phyloP scores from a whole-genome alignment of 2,113 vertebrate species.

The Syngnathus scovelli region DNA sequence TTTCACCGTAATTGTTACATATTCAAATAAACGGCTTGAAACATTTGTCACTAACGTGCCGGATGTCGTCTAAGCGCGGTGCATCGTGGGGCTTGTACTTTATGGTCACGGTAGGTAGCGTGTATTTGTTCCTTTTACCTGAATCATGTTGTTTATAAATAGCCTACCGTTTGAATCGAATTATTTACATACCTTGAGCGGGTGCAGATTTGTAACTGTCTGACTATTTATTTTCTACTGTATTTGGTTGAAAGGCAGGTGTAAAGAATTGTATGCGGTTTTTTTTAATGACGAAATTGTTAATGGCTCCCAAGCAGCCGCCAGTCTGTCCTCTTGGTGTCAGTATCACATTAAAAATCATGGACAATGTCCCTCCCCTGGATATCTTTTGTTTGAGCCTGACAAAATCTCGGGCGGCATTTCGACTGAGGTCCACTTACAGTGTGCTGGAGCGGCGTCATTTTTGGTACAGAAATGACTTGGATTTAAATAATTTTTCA shows the following conservation, averaged over 20 bases:
- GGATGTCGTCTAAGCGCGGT: neutral
- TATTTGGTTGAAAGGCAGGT: neutral
- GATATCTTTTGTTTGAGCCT: conserved; percentile 4
- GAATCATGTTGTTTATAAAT: neutral
- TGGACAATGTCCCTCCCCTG: conserved; percentile 13
- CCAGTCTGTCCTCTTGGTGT: conserved; percentile 2
- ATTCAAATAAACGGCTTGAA: neutral
- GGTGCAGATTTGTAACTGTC: too few species aligned
- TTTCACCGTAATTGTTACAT: neutral
- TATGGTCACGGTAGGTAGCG: neutral
- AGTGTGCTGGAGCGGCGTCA: neutral
- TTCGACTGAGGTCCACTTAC: neutral
- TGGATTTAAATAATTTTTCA: rapidly evolving
- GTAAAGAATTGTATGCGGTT: neutral
- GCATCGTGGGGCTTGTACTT: neutral
- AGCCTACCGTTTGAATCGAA: neutral
- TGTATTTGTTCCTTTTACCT: too few species aligned
- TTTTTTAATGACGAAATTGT: neutral
- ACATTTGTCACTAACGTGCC: neutral
- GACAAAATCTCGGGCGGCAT: conserved; percentile 4
- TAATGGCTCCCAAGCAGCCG: neutral
- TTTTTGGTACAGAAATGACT: neutral
- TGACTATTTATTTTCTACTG: neutral
- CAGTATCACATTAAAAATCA: conserved; percentile 13
- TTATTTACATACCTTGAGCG: neutral